Evolutionary conservation across 2,888 invertebrate species (phyloP), one percentile per base, ranked within the genome.

Genomic region (Bellardia pandia): DNA sequence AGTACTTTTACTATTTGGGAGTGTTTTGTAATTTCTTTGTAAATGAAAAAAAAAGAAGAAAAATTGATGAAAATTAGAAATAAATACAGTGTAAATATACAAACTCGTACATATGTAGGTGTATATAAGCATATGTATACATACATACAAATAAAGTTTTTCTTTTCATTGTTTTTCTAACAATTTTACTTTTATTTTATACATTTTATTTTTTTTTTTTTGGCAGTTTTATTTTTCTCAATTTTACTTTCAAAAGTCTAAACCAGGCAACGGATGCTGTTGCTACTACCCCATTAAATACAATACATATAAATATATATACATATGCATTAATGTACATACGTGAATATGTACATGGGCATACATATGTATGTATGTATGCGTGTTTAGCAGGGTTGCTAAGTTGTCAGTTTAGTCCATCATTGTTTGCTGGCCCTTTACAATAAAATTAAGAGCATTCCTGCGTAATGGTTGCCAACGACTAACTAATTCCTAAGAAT

Each of bases 181-280:
- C 16, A 53, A 71, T 56, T 56, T 53, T 56, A 56, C 71, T 72
- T 72, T 40, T 56, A 40, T 53, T 71, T 53, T 37, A 37, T 37
- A 37, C 6, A 37, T 6, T 3, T n/a, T n/a, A 33, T 69, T 51
- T 33, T 66, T 30, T 45, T 45, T 66, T 45, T 66, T 48, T 33
- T 45, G 13, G 23, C 45, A 68, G 30, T 69, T 71, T 66, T 23
- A 42, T 16, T 66, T 23, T 56, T 72, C 37, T 72, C 16, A 53
- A 72, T 53, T 72, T 72, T 72, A 72, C 71, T 56, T 56, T 72
- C 71, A 56, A 72, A 72, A 72, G 51, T 56, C 53, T 56, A 72
- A 72, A 72, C 56, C 56, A 72, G 56, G 71, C 71, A 72, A 72
- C 71, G 71, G 56, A 72, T 72, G 40, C 71, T 72, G 56, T 72